phyloP scores from a whole-genome alignment of 2,888 invertebrate species.

The Capitulum mitella region DNA sequence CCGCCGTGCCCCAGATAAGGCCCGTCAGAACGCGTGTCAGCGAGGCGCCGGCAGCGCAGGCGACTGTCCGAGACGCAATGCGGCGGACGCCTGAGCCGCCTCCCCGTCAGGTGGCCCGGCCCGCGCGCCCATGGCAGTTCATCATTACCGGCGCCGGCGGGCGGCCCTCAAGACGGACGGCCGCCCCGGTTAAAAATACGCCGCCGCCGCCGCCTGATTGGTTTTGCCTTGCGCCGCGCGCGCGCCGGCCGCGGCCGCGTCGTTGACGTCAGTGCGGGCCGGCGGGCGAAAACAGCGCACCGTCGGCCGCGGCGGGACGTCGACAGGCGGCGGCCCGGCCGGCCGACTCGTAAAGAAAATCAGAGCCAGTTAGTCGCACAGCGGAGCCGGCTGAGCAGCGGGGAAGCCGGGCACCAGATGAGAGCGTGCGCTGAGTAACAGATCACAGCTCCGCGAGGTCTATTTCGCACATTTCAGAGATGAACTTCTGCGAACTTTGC shows the following conservation, averaged over 20 bases:
- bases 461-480: too few species aligned
- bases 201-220: too few species aligned
- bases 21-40: too few species aligned
- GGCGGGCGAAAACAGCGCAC: neutral
- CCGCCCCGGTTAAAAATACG: neutral
- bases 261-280: neutral
- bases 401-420: neutral
- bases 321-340: neutral
- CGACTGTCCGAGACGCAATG: too few species aligned
- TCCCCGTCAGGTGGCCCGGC: too few species aligned
- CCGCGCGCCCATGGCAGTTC: too few species aligned
- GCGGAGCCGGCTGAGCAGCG: neutral
- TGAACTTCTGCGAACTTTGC: too few species aligned
- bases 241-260: neutral
- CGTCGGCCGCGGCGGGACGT: neutral
- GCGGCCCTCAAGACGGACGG: neutral
- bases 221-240: neutral
- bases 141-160: too few species aligned
- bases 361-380: neutral
- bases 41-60: too few species aligned
- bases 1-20: too few species aligned
- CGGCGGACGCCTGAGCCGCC: too few species aligned
- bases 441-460: too few species aligned
- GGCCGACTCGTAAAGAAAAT: neutral
- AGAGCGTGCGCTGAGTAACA: neutral